A percentile compares a stretch with the other conserved stretches of the same genome.
Evolutionary conservation across 2,888 invertebrate species (phyloP).

Genomic region (Pristionchus maxplancki): DNA sequence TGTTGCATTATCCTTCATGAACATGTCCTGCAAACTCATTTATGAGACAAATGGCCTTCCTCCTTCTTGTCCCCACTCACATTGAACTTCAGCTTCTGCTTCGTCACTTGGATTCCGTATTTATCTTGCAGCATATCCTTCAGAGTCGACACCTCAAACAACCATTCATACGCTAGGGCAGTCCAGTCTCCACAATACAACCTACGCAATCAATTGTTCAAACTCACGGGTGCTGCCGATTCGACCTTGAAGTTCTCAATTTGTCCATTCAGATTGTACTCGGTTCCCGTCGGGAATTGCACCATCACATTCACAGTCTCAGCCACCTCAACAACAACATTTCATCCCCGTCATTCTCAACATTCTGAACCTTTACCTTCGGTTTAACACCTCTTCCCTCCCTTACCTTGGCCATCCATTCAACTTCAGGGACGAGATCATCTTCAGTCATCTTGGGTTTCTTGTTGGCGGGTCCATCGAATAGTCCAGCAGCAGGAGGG

Average conservation of each 20-base stretch:
- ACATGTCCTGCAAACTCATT: constrained; percentile 93
- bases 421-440: constrained; percentile 90
- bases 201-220: background rate
- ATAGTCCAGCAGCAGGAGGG: constrained; percentile 50
- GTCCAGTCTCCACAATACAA: too few species aligned
- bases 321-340: constrained; percentile 42
- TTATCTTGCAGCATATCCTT: constrained; percentile 90
- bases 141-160: constrained; percentile 82
- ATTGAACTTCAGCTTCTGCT: constrained; percentile 96
- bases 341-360: background rate
- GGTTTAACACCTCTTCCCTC: background rate
- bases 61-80: constrained; percentile 78
- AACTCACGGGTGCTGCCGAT: constrained; percentile 83
- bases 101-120: constrained; percentile 94
- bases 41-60: constrained; percentile 54
- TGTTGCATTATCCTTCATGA: constrained; percentile 96
- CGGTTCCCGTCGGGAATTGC: constrained; percentile 91
- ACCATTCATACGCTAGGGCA: background rate
- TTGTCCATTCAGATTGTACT: constrained; percentile 96
- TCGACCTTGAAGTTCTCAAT: constrained; percentile 87
- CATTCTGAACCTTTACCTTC: too few species aligned
- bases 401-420: constrained; percentile 81
- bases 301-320: constrained; percentile 86
- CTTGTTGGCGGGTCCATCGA: constrained; percentile 86
- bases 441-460: constrained; percentile 94